Base-by-base conservation (phyloP, 2,888 invertebrate genomes). In the Gibbula magus region DNA sequence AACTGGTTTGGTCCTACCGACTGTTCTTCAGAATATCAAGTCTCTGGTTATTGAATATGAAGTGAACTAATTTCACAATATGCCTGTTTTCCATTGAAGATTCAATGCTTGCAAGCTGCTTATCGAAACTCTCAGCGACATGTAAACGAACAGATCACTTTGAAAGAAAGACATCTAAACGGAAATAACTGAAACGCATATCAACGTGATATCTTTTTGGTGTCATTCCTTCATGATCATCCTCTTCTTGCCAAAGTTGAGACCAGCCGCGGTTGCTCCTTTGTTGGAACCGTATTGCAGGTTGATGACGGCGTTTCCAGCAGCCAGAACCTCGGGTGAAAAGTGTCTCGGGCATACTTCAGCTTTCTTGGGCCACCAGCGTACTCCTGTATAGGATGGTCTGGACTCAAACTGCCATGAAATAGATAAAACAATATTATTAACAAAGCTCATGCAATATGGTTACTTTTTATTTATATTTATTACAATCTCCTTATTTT, bases 301-400 rank as follows among this genome's bases (percentile, higher is more conserved):
- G 78, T 97, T 96, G 93, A 98, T 99, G 82, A 99, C 96, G 75
- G 96, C 96, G 91, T 98, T 96, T 0, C 98, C 97, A 18, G 98
- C 98, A 85, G 96, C 95, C 86, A 99, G 94, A 93, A 98, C 98
- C 92, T 99, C 99, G 78, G 98, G 97, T 18, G 96, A 95, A 94
- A 99, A 99, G 91, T 97, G 95, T 84, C 99, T 95, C 61, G 97
- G 96, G 92, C 99, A 98, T 94, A 97, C 97, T 92, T 98, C 97
- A 8, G 98, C 96, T 93, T 99, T 99, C 94, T 98, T 98, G 52
- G 99, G 99, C 83, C 99, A 99, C 93, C 98, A 97, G 79, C 96
- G 95, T 18, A 98, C 97, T 52, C 89, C 89, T 7, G 81, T 80
- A 81, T 89, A 91, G 35, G 82, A 86, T 8, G 88, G 88, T 51